phyloP scores from a whole-genome alignment of 2,888 invertebrate species.

The Aphodius granarius region DNA sequence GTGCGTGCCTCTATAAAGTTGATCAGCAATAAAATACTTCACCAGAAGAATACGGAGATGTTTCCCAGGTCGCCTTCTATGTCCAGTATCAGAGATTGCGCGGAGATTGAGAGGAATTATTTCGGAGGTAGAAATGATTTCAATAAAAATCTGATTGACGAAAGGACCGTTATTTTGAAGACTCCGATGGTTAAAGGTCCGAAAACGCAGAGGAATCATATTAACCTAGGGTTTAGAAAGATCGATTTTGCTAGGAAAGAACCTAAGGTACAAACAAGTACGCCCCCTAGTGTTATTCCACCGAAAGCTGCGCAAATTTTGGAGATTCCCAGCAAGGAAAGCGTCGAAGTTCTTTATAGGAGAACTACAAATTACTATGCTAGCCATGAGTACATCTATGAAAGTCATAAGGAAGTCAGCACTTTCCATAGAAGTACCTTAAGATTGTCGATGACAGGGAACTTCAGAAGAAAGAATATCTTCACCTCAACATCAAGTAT shows the following conservation, averaged over 20 bases:
- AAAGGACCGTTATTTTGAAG: constrained; percentile 43
- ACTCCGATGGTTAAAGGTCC: constrained; percentile 43
- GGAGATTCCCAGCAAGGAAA: constrained; percentile 56
- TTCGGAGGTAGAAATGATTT: constrained; percentile 22
- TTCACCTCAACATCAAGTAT: constrained; percentile 39
- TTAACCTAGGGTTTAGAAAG: constrained; percentile 36
- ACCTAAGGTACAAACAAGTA: constrained; percentile 38
- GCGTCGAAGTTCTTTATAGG: constrained; percentile 33
- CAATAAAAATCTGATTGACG: constrained; percentile 17
- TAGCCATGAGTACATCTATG: neutral
- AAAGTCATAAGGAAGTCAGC: neutral
- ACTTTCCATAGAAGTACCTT: constrained; percentile 47
- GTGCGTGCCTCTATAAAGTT: constrained; percentile 71
- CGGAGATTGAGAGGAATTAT: constrained; percentile 31
- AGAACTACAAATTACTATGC: neutral
- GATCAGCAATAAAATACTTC: constrained; percentile 63
- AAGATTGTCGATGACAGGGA: constrained; percentile 41
- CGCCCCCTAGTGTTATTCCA: constrained; percentile 58
- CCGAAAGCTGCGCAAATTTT: constrained; percentile 65
- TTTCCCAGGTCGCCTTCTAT: constrained; percentile 41
- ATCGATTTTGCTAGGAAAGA: no score
- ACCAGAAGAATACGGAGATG: constrained; percentile 35
- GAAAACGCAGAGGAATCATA: constrained; percentile 29
- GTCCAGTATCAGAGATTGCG: constrained; percentile 22
- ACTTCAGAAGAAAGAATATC: neutral